A percentile compares a stretch with the other conserved stretches of the same genome.
phyloP scores from a whole-genome alignment of 1,140 invertebrate species.

The Tetramorium alpestre region DNA sequence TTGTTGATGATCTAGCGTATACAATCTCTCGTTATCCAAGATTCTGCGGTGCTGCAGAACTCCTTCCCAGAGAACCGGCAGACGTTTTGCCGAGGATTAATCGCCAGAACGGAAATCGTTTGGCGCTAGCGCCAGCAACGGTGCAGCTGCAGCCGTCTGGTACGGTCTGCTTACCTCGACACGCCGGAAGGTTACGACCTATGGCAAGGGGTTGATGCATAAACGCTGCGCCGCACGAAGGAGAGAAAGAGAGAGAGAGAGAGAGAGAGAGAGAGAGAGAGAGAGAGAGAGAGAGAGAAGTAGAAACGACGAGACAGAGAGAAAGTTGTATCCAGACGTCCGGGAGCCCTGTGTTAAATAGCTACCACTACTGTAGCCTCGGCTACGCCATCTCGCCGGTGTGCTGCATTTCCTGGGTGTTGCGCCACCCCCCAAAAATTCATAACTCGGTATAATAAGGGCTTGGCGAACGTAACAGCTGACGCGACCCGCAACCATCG shows the following conservation, averaged over 20 bases:
- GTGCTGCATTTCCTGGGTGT: conserved; percentile 7
- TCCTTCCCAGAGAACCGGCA: conserved; percentile 34
- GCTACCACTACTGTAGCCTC: conserved; percentile 12
- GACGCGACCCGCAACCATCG: conserved; percentile 66
- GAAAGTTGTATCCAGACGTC: conserved; percentile 12
- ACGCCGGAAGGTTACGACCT: conserved; percentile 74
- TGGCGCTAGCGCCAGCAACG: conserved; percentile 46
- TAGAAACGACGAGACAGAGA: conserved; percentile 5
- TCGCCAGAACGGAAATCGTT: conserved; percentile 73
- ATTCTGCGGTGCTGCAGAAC: conserved; percentile 9
- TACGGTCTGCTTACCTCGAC: conserved; percentile 71
- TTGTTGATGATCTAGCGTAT: not conserved
- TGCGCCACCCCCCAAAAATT: conserved; percentile 62
- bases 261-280: not conserved
- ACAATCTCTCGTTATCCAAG: conserved; percentile 3
- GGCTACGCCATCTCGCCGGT: conserved; percentile 11
- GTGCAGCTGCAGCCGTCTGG: conserved; percentile 65
- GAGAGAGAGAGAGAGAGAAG: conserved; percentile 6
- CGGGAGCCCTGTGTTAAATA: conserved; percentile 28
- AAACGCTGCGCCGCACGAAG: conserved; percentile 31
- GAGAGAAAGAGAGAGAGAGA: not conserved
- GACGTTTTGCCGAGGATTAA: conserved; percentile 63
- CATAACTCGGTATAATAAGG: conserved; percentile 54
- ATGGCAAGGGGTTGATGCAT: conserved; percentile 66
- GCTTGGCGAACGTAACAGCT: conserved; percentile 45